Evolutionary conservation across 1,140 invertebrate genomes (phyloP).

Genomic region (Spodoptera litura): DNA sequence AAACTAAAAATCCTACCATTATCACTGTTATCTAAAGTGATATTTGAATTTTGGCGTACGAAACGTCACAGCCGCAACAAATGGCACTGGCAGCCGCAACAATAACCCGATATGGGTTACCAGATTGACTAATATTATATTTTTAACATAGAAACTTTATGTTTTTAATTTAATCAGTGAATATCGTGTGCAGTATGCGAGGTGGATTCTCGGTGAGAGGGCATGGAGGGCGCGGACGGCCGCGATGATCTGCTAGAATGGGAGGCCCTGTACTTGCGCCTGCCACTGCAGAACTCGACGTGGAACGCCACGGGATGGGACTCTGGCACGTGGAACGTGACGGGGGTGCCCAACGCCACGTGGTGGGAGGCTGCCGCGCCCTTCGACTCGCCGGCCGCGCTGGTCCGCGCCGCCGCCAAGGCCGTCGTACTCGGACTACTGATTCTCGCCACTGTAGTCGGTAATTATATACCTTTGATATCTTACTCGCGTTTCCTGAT

Average conservation of each 20-base stretch:
- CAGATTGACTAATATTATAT: not conserved
- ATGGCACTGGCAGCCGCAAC: too few species aligned
- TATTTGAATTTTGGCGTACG: conserved; percentile 3
- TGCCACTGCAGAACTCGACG: conserved; percentile 65
- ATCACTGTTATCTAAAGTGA: too few species aligned
- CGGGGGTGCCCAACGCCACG: conserved; percentile 67
- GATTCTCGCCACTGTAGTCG: conserved; percentile 83
- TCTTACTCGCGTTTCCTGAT: conserved; percentile 33
- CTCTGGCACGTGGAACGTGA: conserved; percentile 66
- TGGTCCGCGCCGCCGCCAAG: conserved; percentile 79
- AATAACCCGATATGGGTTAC: not conserved
- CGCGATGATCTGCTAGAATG: conserved; percentile 75
- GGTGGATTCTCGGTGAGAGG: conserved; percentile 73
- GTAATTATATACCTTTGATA: conserved; percentile 56
- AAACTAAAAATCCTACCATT: too few species aligned
- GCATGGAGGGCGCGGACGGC: conserved; percentile 81
- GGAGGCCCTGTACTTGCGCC: conserved; percentile 73
- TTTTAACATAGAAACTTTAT: not conserved
- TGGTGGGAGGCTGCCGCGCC: conserved; percentile 76
- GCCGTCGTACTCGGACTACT: conserved; percentile 81
- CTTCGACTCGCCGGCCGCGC: conserved; percentile 75
- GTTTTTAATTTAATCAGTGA: not conserved
- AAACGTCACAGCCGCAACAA: not conserved
- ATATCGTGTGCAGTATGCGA: conserved; percentile 57
- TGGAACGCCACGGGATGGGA: conserved; percentile 72